Evolutionary conservation across 1,140 invertebrate genomes (phyloP), one percentile per base, ranked within the genome.

Genomic region (Odontomachus brunneus): DNA sequence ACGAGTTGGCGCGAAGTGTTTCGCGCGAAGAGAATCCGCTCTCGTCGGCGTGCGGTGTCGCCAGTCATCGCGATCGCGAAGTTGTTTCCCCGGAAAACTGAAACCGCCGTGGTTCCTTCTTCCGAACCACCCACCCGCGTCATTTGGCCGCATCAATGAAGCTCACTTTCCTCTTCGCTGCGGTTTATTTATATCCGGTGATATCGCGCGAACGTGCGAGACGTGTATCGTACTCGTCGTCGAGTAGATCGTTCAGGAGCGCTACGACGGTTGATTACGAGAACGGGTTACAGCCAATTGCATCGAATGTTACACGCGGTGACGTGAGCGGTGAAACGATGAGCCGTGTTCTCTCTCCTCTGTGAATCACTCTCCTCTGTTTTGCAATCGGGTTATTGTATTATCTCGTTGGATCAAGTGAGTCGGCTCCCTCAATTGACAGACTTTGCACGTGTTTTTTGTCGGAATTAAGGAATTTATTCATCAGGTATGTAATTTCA

Each of bases 341-440:
- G 75, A n/a, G 29, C 49, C 38, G 29, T 17, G 63, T 66, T 80
- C 75, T 69, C n/a, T 5, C 26, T 67, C 26, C 65, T 80, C 44
- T 38, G 26, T 78, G 63, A 80, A 80, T 80, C 75, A 80, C 9
- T 2, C n/a, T n/a, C n/a, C n/a, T n/a, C 74, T n/a, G 74, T 80
- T 26, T 48, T 12, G 33, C 33, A 29, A 59, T 71, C 17, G 38
- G 33, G 1, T 9, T 29, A 29, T 48, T 48, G 24, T 5, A 55
- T 67, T 51, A 17, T 49, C 29, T 14, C 29, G 29, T 44, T 11
- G 38, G 38, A 44, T 33, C 29, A 33, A 29, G 9, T 48, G 12
- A 29, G 19, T 15, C 33, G 3, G 5, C 12, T 15, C 22, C 22
- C 29, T 63, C 22, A 29, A 22, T 63, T 12, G 22, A 55, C 29